Evolutionary conservation across 1,140 invertebrate genomes (phyloP), one percentile per base, ranked within the genome.

Genomic region (Papilio aristodemus): DNA sequence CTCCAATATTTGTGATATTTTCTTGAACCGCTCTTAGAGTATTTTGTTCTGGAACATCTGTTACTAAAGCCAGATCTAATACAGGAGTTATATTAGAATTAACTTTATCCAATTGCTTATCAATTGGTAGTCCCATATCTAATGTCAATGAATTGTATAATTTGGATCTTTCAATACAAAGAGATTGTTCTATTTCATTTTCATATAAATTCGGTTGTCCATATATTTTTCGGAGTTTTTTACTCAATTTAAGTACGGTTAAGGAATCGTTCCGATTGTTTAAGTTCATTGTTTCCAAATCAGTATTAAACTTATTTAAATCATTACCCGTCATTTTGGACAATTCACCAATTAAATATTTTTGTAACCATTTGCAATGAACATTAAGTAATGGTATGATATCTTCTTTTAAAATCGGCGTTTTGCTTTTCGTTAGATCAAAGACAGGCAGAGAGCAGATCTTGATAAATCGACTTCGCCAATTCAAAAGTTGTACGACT

Each of bases 341-440:
- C 22, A 93, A 38, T 63, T 82, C 78, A 68, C 67, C 58, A 8
- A 93, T 75, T 39, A 93, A 82, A 84, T 91, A 84, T 77, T 93
- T 93, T 50, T 88, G 72, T n/a, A 93, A 76, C 93, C 93, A 94
- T 82, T 92, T 93, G 69, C 91, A 92, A 73, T 93, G 92, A 8
- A 93, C 77, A 67, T 92, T 83, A 13, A 93, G 69, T 57, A 91
- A 85, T 13, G 88, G 84, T 13, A 93, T 77, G 4, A 90, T 84
- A 37, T 90, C 86, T 69, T 90, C 90, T 71, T 81, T 87, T 22
- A 91, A 70, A 36, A 85, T 75, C 25, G 79, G 77, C 41, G 74
- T 82, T 69, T 87, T 91, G 8, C 75, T 83, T 70, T 84, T 83
- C 1, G 76, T 71, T 19, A 50, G 77, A 13, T 76, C 69, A 75